Evolutionary conservation across 1,140 invertebrate genomes (phyloP).

Genomic region (Drosophila nasuta): DNA sequence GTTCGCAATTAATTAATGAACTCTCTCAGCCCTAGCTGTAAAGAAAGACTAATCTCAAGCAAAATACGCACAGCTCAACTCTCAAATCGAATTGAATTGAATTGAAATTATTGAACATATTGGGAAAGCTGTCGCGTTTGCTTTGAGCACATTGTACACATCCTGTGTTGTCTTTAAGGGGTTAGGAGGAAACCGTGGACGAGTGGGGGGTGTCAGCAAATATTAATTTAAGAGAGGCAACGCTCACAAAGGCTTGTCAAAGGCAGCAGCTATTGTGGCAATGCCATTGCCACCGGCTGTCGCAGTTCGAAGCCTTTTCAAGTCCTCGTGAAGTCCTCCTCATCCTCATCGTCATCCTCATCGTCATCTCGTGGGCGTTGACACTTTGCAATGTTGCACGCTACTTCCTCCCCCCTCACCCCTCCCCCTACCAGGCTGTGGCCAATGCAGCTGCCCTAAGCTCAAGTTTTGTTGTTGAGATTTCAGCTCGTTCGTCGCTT

Average conservation of each 20-base stretch:
- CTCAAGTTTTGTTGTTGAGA: conserved; percentile 34
- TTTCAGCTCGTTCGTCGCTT: conserved; percentile 6
- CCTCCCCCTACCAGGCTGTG: not conserved
- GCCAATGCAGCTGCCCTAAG: conserved; percentile 22
- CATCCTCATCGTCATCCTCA: conserved; percentile 8
- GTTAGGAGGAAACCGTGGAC: too few relatives aligned
- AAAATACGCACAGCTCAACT: too few relatives aligned
- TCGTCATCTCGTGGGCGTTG: conserved; percentile 20
- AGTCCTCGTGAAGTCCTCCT: conserved; percentile 2
- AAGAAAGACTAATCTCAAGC: too few relatives aligned
- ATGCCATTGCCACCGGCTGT: not conserved
- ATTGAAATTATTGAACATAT: too few relatives aligned
- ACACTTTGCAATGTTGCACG: conserved; percentile 19
- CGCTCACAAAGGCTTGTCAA: not conserved
- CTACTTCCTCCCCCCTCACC: not conserved
- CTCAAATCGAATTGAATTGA: too few relatives aligned
- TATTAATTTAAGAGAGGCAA: not conserved
- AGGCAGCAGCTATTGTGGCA: not conserved
- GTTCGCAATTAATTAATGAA: too few relatives aligned
- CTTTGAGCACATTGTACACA: not conserved
- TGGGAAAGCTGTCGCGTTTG: not conserved
- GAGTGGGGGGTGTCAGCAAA: not conserved
- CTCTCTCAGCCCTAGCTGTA: too few relatives aligned
- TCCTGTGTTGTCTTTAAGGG: not conserved
- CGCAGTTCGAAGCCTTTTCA: conserved; percentile 1